These are phyloP conservation scores for Lutraria lutraria DNA, from an alignment of 2,888 invertebrate genomes.

Conservation along the genomic window DNA sequence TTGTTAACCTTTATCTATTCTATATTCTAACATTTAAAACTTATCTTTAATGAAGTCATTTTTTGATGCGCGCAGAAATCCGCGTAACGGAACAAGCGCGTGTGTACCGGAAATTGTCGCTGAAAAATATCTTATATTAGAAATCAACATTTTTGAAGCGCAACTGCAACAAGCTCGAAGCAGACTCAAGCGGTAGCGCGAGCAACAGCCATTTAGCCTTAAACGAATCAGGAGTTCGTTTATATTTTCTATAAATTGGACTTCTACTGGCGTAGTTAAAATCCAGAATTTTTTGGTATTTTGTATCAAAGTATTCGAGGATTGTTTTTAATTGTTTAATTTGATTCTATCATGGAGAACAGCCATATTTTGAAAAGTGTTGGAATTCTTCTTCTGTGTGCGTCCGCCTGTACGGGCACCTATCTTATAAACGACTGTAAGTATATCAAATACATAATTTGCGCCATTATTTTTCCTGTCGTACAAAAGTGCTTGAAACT, in stretches of 20 bases:
- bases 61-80: neutral
- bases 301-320: neutral
- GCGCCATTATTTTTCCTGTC: too few species aligned
- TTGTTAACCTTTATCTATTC: neutral
- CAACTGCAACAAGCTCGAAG: neutral
- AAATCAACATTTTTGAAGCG: neutral
- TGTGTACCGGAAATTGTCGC: neutral
- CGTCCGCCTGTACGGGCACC: slow-evolving; percentile 30
- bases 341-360: neutral
- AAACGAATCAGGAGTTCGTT: neutral
- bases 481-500: too few species aligned
- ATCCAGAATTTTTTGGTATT: neutral
- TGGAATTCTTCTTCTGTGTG: slow-evolving; percentile 22
- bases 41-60: neutral
- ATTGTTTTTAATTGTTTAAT: neutral
- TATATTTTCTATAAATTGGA: neutral
- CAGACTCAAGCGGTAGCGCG: neutral
- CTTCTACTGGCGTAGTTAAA: neutral
- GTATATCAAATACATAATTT: neutral
- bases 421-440: slow-evolving; percentile 47
- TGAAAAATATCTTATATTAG: neutral
- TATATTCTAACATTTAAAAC: neutral
- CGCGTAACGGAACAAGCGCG: neutral
- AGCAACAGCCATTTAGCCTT: neutral
- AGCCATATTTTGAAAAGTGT: neutral